Conservation (phyloP, 2,113 vertebrate species). For the Hypanus sabinus region DNA sequence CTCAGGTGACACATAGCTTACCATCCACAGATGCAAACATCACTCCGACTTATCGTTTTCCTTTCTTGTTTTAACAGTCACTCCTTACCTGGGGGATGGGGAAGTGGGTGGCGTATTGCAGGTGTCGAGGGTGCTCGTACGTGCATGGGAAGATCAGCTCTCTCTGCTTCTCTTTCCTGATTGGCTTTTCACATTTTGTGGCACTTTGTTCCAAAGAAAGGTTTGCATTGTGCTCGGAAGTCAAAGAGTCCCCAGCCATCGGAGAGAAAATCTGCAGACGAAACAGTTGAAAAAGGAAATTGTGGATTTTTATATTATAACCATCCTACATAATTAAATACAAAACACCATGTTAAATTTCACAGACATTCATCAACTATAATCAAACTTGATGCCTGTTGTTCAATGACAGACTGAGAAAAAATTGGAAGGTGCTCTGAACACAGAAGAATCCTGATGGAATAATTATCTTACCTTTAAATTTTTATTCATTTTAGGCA, state of each 20-base stretch:
- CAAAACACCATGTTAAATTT: background rate
- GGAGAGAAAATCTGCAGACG: slow-evolving; percentile 60
- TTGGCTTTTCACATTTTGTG: slow-evolving; percentile 53
- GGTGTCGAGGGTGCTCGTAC: slow-evolving; percentile 58
- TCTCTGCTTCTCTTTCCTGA: slow-evolving; percentile 53
- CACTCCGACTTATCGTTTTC: background rate
- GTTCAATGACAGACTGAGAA: background rate
- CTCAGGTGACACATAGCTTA: background rate
- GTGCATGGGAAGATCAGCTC: slow-evolving; percentile 60
- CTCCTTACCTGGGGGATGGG: slow-evolving; percentile 59
- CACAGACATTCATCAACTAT: background rate
- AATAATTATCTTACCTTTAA: too few species aligned
- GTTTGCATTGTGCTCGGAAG: slow-evolving; percentile 51
- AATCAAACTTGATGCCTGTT: background rate
- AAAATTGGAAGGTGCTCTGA: background rate
- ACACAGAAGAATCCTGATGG: too few species aligned
- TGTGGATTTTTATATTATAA: background rate
- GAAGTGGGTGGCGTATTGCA: slow-evolving; percentile 62
- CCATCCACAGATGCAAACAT: background rate
- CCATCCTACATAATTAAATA: background rate
- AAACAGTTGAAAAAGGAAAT: background rate
- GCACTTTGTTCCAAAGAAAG: slow-evolving; percentile 53
- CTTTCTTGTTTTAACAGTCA: background rate
- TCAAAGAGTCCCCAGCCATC: slow-evolving; percentile 51
- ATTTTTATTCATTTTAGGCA: too few species aligned